Evolutionary conservation across 1,140 invertebrate species (phyloP).

Genomic region (Popillia japonica): DNA sequence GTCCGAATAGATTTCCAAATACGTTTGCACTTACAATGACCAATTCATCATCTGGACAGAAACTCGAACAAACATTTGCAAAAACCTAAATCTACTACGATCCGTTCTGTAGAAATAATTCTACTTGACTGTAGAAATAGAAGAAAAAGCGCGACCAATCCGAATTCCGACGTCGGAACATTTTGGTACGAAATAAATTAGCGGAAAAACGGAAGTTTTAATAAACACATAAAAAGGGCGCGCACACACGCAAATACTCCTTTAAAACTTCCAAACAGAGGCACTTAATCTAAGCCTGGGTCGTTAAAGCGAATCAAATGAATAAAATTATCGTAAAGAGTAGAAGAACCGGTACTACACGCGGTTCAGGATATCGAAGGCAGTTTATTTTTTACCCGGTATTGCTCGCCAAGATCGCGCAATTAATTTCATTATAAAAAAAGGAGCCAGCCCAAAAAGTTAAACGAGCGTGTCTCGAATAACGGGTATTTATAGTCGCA

Average conservation of each 20-base stretch:
- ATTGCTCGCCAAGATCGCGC: neutral
- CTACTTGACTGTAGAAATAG: too few relatives aligned
- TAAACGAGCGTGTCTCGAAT: conserved; percentile 10
- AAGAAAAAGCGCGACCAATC: neutral
- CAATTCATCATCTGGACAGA: too few relatives aligned
- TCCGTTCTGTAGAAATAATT: too few relatives aligned
- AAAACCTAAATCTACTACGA: too few relatives aligned
- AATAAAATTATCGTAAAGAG: conserved; percentile 11
- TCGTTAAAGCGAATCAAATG: conserved; percentile 14
- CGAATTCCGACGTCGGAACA: neutral
- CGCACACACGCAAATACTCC: conserved; percentile 6
- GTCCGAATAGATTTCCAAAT: too few relatives aligned
- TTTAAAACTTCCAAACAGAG: neutral
- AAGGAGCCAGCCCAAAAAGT: conserved; percentile 13
- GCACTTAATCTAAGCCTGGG: conserved; percentile 13
- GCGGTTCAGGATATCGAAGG: neutral
- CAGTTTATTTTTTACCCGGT: conserved; percentile 6
- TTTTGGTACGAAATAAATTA: neutral
- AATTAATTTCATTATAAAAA: conserved; percentile 20
- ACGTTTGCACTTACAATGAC: too few relatives aligned
- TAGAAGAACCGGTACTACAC: conserved; percentile 8
- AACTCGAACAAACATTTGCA: too few relatives aligned
- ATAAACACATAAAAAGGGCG: conserved; percentile 7
- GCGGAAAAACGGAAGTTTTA: neutral
- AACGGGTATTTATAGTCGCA: conserved; percentile 9